Evolutionary conservation across 92 coral and sea anemone genomes (phyloP), one percentile per base, ranked within the genome.

Genomic region (Pocillopora meandrina): DNA sequence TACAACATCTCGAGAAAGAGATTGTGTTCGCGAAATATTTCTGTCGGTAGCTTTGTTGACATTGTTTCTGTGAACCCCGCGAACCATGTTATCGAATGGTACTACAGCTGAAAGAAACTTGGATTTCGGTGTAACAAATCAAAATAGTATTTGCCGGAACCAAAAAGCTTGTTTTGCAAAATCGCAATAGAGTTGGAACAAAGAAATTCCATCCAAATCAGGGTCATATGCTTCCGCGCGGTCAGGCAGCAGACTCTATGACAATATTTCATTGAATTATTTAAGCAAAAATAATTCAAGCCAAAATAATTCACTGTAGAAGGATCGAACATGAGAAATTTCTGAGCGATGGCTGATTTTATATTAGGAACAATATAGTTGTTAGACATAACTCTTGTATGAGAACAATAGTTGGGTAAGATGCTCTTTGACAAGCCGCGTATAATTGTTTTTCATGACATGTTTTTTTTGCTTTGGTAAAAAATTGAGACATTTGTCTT

Each of bases 61-160:
- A 7, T 3, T 42, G 52, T 70, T 70, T 36, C 12, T 35, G 13
- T 20, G 10, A 11, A 16, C 74, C 17, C 33, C 12, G 21, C 17
- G 15, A 8, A 33, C 20, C 74, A 70, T 70, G 56, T 70, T 16
- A 6, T 70, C 56, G 12, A 34, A 15, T 70, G 55, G 9, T 12
- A 67, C 71, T 59, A 61, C 76, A 59, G 59, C 62, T 71, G 60
- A 17, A 70, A 13, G 20, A 19, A 70, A 58, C 13, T 60, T 31
- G 59, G 35, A 72, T 59, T 56, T 58, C 74, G 36, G 35, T 23
- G 5, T 47, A 36, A 62, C 64, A 78, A 78, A 70, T 47, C 36
- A 17, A 36, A 78, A 78, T 78, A 63, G 55, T 15, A 13, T 12
- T 34, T 5, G 13, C 85, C 77, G 85, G 77, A 81, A 59, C 75